Percentiles rank a stretch among this genome's conserved stretches.
Evolutionary conservation across 2,113 vertebrate genomes (phyloP).

Genomic region (Oryzias celebensis): DNA sequence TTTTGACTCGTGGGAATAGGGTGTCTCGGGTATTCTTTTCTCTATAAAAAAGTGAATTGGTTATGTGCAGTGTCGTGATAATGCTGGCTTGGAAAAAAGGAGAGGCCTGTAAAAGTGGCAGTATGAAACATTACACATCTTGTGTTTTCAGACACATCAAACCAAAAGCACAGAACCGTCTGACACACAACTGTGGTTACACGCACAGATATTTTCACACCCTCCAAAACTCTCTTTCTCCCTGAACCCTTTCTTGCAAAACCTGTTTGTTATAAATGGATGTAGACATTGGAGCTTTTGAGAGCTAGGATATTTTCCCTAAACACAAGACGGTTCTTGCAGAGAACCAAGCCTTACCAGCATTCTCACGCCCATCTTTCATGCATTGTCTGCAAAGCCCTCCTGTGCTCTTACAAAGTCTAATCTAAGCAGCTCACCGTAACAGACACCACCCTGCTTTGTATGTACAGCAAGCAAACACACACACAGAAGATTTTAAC

Average conservation of each 20-base stretch:
- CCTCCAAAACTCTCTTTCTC: slow-evolving; percentile 59
- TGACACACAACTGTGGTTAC: slow-evolving; percentile 62
- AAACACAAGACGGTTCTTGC: slow-evolving; percentile 78
- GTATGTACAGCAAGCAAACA: slow-evolving; percentile 17
- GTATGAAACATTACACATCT: slow-evolving; percentile 46
- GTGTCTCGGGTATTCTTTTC: slow-evolving; percentile 19
- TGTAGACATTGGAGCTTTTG: slow-evolving; percentile 73
- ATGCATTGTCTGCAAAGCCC: slow-evolving; percentile 68
- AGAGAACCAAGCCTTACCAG: slow-evolving; percentile 75
- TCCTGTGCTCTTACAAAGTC: slow-evolving; percentile 54
- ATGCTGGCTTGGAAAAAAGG: slow-evolving; percentile 1
- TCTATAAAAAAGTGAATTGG: slow-evolving; percentile 20
- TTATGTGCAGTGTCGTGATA: slow-evolving; percentile 13
- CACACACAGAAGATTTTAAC: slow-evolving; percentile 15
- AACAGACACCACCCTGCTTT: slow-evolving; percentile 59
- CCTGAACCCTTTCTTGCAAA: slow-evolving; percentile 71
- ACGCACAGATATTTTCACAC: slow-evolving; percentile 33
- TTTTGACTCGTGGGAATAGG: slow-evolving; percentile 22
- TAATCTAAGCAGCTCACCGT: slow-evolving; percentile 61
- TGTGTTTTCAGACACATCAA: slow-evolving; percentile 64
- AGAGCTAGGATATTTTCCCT: slow-evolving; percentile 75
- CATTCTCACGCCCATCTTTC: slow-evolving; percentile 76
- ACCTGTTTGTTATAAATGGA: slow-evolving; percentile 81
- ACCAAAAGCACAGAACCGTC: slow-evolving; percentile 53
- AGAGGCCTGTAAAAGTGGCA: slow-evolving; percentile 30